Percentiles rank a stretch among this genome's conserved stretches.
phyloP scores from a whole-genome alignment of 1,140 invertebrate genomes.

The Listronotus bonariensis region DNA sequence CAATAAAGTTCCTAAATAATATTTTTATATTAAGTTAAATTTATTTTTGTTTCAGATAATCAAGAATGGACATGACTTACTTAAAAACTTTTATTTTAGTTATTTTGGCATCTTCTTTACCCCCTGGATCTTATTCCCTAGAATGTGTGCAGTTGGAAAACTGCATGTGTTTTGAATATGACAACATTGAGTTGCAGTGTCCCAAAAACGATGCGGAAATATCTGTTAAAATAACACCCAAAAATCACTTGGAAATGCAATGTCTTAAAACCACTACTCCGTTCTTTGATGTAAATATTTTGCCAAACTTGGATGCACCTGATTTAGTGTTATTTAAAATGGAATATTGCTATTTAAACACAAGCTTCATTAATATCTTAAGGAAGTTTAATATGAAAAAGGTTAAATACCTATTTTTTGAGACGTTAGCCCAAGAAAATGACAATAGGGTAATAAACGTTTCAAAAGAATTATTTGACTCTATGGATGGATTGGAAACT shows the following conservation, averaged over 20 bases:
- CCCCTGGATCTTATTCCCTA: neutral
- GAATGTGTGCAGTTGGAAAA: neutral
- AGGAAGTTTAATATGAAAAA: conserved; percentile 16
- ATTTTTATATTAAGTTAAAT: neutral
- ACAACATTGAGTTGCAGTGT: conserved; percentile 9
- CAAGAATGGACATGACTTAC: neutral
- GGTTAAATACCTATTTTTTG: conserved; percentile 1
- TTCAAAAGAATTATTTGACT: conserved; percentile 2
- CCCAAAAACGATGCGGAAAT: conserved; percentile 9
- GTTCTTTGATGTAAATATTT: conserved; percentile 2
- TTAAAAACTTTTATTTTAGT: too few species aligned
- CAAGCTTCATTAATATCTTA: conserved; percentile 5
- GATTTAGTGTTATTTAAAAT: conserved; percentile 9
- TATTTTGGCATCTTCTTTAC: neutral
- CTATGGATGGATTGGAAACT: conserved; percentile 6
- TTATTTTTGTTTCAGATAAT: conserved; percentile 6
- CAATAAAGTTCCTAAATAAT: too few species aligned
- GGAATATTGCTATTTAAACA: conserved; percentile 20
- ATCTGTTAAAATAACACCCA: neutral
- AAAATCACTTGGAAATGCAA: conserved; percentile 6
- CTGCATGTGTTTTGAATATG: conserved; percentile 1
- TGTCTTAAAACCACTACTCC: neutral
- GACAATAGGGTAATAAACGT: neutral
- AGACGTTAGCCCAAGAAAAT: conserved; percentile 5
- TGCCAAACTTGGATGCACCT: conserved; percentile 5